Conservation (phyloP, 2,888 invertebrate genomes). For the Helobdella robusta region DNA sequence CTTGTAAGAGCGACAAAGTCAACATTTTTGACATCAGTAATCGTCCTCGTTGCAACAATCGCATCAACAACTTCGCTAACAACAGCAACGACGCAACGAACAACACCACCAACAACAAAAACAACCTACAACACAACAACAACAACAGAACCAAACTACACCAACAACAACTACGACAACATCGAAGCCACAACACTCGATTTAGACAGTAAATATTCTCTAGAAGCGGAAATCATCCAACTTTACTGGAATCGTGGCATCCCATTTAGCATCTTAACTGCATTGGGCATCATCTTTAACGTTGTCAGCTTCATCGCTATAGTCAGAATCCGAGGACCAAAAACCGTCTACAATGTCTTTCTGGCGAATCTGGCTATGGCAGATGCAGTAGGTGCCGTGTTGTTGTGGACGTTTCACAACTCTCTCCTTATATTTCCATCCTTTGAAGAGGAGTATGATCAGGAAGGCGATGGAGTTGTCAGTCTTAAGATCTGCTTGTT, state of each 20-base stretch:
- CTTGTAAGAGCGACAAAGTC: no score
- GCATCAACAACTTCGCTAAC: no score
- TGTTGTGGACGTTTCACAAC: slow-evolving; percentile 37
- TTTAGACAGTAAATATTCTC: no score
- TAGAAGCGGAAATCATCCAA: not conserved
- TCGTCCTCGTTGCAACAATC: no score
- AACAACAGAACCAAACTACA: not conserved
- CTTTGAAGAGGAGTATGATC: slow-evolving; percentile 26
- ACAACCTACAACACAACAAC: no score
- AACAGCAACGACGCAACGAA: no score
- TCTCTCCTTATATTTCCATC: slow-evolving; percentile 33
- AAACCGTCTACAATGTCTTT: slow-evolving; percentile 38
- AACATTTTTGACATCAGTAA: no score
- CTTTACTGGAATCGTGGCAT: slow-evolving; percentile 31
- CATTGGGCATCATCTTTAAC: slow-evolving; percentile 37
- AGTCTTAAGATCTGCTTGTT: slow-evolving; percentile 34
- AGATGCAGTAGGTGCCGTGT: slow-evolving; percentile 32
- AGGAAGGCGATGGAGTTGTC: not conserved
- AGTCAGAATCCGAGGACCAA: slow-evolving; percentile 36
- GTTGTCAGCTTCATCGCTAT: slow-evolving; percentile 41
- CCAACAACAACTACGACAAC: not conserved
- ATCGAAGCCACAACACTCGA: no score
- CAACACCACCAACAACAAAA: no score
- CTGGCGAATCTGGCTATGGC: slow-evolving; percentile 35
- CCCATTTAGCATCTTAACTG: slow-evolving; percentile 31